Conservation (phyloP, 2,113 vertebrate genomes). For the Epinephelus fuscoguttatus region DNA sequence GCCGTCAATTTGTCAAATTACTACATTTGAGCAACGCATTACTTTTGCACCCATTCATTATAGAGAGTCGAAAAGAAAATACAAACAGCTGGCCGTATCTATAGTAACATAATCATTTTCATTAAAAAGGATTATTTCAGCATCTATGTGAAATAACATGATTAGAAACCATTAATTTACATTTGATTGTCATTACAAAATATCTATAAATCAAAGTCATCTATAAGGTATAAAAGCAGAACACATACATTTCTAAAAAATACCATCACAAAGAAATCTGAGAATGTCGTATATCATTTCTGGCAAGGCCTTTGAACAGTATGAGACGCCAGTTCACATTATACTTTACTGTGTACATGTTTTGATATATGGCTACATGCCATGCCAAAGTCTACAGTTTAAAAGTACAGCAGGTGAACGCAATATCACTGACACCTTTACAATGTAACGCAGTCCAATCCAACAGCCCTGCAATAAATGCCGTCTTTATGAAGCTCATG, state of each 20-base stretch:
- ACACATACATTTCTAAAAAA: conserved; percentile 79
- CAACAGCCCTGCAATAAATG: conserved; percentile 34
- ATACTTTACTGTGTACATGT: conserved; percentile 70
- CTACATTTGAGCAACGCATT: conserved; percentile 38
- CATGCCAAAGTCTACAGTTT: conserved; percentile 77
- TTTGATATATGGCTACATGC: conserved; percentile 78
- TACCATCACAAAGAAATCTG: conserved; percentile 79
- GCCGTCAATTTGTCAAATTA: conserved; percentile 56
- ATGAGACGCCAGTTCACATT: conserved; percentile 76
- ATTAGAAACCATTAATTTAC: conserved; percentile 85
- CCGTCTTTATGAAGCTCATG: conserved; percentile 22
- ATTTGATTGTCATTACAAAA: conserved; percentile 88
- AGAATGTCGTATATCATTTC: conserved; percentile 73
- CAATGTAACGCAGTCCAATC: conserved; percentile 38
- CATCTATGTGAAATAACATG: conserved; percentile 74
- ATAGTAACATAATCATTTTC: conserved; percentile 68
- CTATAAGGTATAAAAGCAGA: conserved; percentile 82
- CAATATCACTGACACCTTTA: conserved; percentile 51
- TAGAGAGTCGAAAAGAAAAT: conserved; percentile 64
- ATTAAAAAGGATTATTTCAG: conserved; percentile 78
- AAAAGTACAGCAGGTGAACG: conserved; percentile 62
- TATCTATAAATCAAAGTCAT: conserved; percentile 83
- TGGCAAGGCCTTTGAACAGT: conserved; percentile 72
- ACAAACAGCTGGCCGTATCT: conserved; percentile 70
- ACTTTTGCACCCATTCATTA: conserved; percentile 44